Evolutionary conservation across 2,797 vertebrate genomes (phyloP).

Genomic region (Takifugu ocellatus): DNA sequence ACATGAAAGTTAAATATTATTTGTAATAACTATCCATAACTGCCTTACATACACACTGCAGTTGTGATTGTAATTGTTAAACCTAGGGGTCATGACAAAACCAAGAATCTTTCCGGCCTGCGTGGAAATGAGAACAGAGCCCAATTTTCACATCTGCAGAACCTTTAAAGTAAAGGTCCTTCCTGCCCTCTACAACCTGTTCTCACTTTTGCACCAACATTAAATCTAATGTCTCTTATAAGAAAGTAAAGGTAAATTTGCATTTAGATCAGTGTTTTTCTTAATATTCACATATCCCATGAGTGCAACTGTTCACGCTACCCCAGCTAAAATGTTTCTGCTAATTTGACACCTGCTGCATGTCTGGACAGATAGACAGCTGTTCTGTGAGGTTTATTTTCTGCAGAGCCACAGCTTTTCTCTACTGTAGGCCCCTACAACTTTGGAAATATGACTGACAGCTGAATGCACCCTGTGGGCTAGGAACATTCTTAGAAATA

Average conservation of each 20-base stretch:
- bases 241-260: no score
- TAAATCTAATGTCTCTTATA: no score
- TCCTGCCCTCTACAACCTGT: conserved; percentile 11
- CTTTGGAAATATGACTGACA: conserved; percentile 33
- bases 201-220: conserved; percentile 13
- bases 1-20: no score
- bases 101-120: background rate
- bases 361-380: conserved; percentile 34
- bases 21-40: no score
- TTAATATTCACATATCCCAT: no score
- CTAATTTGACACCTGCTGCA: conserved; percentile 40
- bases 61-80: no score
- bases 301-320: no score
- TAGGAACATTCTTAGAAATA: background rate
- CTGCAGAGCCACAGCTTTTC: conserved; percentile 32
- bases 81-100: background rate
- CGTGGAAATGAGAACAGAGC: background rate
- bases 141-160: background rate
- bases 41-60: no score
- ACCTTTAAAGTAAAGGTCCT: conserved; percentile 7
- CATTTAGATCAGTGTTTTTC: no score
- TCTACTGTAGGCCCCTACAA: conserved; percentile 15
- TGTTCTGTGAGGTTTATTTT: conserved; percentile 17
- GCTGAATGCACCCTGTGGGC: conserved; percentile 31
- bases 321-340: background rate